Evolutionary conservation across 2,888 invertebrate species (phyloP).

Genomic region (Drosophila testacea): DNA sequence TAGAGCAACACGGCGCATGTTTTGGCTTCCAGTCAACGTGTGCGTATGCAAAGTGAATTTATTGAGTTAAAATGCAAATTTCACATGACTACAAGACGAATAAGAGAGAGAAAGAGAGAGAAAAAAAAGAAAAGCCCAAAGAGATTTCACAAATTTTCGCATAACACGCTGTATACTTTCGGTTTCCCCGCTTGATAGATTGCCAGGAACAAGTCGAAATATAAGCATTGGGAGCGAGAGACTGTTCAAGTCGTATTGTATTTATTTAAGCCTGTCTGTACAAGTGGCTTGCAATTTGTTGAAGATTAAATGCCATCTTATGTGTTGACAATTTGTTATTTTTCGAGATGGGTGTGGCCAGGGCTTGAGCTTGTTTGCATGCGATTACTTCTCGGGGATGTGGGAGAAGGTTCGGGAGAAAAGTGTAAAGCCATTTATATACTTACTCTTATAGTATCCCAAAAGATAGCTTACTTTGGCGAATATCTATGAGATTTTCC

Average conservation of each 20-base stretch:
- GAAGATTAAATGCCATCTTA: conserved; percentile 79
- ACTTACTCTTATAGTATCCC: conserved; percentile 6
- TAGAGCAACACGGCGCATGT: conserved; percentile 74
- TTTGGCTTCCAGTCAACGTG: conserved; percentile 63
- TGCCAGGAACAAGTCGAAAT: conserved; percentile 44
- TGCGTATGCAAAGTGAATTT: conserved; percentile 84
- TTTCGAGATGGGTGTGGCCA: conserved; percentile 46
- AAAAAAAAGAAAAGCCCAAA: conserved; percentile 37
- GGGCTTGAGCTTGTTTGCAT: conserved; percentile 51
- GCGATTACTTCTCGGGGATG: conserved; percentile 24
- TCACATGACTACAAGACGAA: conserved; percentile 58
- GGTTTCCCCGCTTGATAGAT: conserved; percentile 67
- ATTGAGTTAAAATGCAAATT: conserved; percentile 85
- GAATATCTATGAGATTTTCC: neutral
- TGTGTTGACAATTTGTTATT: conserved; percentile 80
- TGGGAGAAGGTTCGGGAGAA: neutral
- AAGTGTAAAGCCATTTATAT: conserved; percentile 33
- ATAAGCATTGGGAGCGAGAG: neutral
- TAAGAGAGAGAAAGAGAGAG: conserved; percentile 1
- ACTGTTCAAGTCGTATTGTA: conserved; percentile 55
- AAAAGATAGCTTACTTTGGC: conserved; percentile 7
- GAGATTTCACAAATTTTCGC: conserved; percentile 77
- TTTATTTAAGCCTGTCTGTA: conserved; percentile 77
- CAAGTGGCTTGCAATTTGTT: conserved; percentile 80
- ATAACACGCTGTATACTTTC: conserved; percentile 68